phyloP scores from a whole-genome alignment of 1,140 invertebrate species.

The Zelostemma sp. region DNA sequence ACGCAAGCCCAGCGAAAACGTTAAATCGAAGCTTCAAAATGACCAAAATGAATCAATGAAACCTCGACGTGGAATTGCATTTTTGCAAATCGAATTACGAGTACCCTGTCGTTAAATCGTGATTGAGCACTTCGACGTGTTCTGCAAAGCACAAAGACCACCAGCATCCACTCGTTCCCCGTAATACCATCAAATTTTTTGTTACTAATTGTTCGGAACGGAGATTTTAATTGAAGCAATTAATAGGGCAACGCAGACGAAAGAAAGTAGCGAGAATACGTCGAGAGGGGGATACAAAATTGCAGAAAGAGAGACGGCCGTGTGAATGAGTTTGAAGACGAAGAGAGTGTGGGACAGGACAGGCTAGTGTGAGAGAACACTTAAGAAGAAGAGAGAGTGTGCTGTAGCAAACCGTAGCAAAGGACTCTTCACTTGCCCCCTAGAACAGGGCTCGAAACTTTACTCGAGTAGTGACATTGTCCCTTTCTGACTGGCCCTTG shows the following conservation, averaged over 20 bases:
- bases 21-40: too few relatives aligned
- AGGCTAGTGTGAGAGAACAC: conserved; percentile 5
- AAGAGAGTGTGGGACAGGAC: not conserved
- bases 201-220: conserved; percentile 55
- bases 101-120: too few relatives aligned
- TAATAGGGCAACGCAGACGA: conserved; percentile 45
- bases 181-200: conserved; percentile 26
- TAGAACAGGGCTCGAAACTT: conserved; percentile 53
- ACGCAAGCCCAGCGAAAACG: too few relatives aligned
- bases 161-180: too few relatives aligned
- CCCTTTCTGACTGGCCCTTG: conserved; percentile 48
- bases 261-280: conserved; percentile 21
- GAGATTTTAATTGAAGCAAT: conserved; percentile 59
- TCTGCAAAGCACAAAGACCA: too few relatives aligned
- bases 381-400: conserved; percentile 22
- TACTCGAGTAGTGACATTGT: conserved; percentile 43
- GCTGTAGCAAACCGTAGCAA: conserved; percentile 33
- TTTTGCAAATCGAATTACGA: too few relatives aligned
- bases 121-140: too few relatives aligned
- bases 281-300: too few relatives aligned
- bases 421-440: conserved; percentile 40
- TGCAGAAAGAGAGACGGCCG: not conserved
- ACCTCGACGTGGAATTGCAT: too few relatives aligned
- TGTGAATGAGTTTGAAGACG: conserved; percentile 9
- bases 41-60: too few relatives aligned